Evolutionary conservation across 2,797 vertebrate species (phyloP).

Genomic region (Dryobates pubescens): DNA sequence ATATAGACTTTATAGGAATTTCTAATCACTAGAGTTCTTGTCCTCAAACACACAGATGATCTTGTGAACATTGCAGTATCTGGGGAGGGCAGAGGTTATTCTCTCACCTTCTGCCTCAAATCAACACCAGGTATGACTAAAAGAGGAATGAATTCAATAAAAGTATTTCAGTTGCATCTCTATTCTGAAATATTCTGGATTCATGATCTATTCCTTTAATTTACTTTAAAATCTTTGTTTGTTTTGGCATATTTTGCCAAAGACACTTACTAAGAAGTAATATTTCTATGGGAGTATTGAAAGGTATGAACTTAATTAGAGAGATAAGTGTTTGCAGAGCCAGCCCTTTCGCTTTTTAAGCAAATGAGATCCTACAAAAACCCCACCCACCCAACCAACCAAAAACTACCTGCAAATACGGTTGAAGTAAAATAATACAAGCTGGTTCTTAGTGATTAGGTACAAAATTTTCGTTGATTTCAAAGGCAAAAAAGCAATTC

Average conservation of each 20-base stretch:
- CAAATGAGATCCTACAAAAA: background rate
- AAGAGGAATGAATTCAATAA: background rate
- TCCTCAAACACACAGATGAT: background rate
- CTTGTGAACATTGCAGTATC: background rate
- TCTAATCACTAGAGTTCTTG: background rate
- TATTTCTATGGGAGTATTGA: background rate
- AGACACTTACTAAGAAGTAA: background rate
- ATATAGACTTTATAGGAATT: background rate
- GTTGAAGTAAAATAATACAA: background rate
- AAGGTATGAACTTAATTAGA: background rate
- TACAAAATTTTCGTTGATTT: background rate
- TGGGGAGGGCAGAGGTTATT: rapidly evolving
- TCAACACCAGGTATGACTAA: background rate
- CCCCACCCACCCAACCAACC: too few species aligned
- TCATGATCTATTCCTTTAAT: background rate
- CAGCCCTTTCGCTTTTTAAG: background rate
- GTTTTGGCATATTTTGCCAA: background rate
- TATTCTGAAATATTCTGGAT: background rate
- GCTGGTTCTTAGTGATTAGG: background rate
- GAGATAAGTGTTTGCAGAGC: background rate
- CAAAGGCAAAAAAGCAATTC: background rate
- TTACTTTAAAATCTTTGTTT: background rate
- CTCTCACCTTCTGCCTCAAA: background rate
- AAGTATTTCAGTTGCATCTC: background rate
- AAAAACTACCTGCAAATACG: background rate